A percentile compares a stretch with the other conserved stretches of the same genome.
Conservation (phyloP, 2,888 invertebrate genomes). For the Pyrrhia umbra region DNA sequence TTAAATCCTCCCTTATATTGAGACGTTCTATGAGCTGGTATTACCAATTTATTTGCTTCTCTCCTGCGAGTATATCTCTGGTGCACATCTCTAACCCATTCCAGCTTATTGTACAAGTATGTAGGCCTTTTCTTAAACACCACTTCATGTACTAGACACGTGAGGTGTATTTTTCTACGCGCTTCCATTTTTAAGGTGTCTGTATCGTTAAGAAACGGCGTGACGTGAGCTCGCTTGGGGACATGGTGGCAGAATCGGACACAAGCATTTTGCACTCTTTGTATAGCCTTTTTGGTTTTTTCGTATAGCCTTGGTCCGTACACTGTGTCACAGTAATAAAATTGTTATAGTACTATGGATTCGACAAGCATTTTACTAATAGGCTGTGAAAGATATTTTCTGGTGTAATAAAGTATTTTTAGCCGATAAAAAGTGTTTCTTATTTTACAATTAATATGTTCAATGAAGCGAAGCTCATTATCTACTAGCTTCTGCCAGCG, state of each 20-base stretch:
- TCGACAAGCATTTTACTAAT: no score
- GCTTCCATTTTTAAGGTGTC: conserved; percentile 10
- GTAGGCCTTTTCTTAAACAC: neutral
- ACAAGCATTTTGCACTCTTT: conserved; percentile 30
- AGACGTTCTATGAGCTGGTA: neutral
- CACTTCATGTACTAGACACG: conserved; percentile 2
- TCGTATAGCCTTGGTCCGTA: conserved; percentile 33
- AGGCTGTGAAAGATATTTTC: neutral
- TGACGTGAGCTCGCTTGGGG: neutral
- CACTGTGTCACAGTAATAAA: conserved; percentile 3
- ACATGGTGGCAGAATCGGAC: conserved; percentile 9
- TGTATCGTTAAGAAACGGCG: neutral
- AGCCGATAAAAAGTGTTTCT: neutral
- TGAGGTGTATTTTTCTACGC: neutral
- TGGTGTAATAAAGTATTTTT: neutral
- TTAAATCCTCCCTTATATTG: neutral
- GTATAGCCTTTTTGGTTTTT: conserved; percentile 31
- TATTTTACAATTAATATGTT: neutral
- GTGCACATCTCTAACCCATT: neutral
- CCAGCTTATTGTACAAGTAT: conserved; percentile 1
- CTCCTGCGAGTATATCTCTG: neutral
- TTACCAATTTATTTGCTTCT: neutral
- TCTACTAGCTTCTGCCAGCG: no score
- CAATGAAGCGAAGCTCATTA: neutral
- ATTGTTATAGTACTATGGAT: no score